Evolutionary conservation across 2,113 vertebrate species (phyloP).

Genomic region (Panthera uncia): DNA sequence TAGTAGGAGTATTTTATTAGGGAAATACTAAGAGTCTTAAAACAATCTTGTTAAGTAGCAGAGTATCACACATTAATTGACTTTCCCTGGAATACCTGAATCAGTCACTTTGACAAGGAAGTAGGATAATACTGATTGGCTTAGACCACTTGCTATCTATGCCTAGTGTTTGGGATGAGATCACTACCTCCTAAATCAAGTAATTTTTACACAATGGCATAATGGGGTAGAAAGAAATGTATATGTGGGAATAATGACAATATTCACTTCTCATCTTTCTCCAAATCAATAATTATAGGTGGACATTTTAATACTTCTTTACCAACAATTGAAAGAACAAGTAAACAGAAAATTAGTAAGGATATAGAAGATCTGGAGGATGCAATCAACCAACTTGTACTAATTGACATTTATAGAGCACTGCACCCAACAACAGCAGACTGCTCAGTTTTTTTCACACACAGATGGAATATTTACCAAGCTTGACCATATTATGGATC

Average conservation of each 20-base stretch:
- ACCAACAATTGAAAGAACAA: background rate
- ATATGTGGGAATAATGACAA: background rate
- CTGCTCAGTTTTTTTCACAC: background rate
- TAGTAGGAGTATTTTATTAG: background rate
- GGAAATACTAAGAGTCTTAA: background rate
- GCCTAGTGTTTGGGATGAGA: background rate
- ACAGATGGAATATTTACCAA: background rate
- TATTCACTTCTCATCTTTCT: background rate
- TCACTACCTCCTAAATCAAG: background rate
- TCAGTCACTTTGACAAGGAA: background rate
- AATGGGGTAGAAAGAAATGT: background rate
- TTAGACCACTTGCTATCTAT: background rate
- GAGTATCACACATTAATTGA: background rate
- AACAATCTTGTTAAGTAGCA: background rate
- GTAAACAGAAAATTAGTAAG: background rate
- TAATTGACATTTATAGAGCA: constrained; percentile 12
- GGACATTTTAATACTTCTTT: background rate
- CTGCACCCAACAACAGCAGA: background rate
- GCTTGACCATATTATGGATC: background rate
- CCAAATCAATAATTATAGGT: background rate
- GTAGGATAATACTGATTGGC: background rate
- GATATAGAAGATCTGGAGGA: background rate
- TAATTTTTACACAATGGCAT: background rate
- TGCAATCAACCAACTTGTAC: background rate
- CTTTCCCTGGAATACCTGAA: background rate